Evolutionary conservation across 2,113 vertebrate species (phyloP), one percentile per base, ranked within the genome.

Genomic region (Cynocephalus volans): DNA sequence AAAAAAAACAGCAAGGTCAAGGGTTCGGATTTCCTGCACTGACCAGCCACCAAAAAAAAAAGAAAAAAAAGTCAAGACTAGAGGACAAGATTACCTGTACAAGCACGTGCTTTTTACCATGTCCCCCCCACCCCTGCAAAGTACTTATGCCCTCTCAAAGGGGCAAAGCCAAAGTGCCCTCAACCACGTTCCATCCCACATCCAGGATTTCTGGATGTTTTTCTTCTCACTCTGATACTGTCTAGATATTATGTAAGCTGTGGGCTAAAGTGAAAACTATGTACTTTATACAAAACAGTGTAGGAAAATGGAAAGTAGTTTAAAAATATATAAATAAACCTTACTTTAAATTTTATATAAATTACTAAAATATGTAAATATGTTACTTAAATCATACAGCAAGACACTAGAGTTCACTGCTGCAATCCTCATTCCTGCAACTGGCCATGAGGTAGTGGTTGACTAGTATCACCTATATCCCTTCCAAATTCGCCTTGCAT

Each of bases 401-500:
- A 87, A 77, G 36, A 86, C 60, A 36, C 17, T 86, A 8, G 19
- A 41, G 45, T 41, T 73, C n/a, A 45, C 69, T 72, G 75, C 76
- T 72, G 56, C 65, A 48, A 8, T 88, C 3, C 28, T 88, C 26
- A 23, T 41, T 65, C 24, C 58, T 52, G 58, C 48, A 93, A 12
- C 70, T 77, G 60, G 70, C 56, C n/a, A 9, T 56, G 58, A 85
- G 8, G 12, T 24, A 54, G n/a, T n/a, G 41, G 91, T 24, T 54
- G 69, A 23, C 12, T 84, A 75, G 33, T 52, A 19, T 67, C 60
- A 85, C 70, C 48, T 64, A 13, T 52, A 50, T 54, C 60, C 52
- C 45, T 77, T 85, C 82, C 48, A 93, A 56, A n/a, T 86, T 48
- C 70, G 67, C n/a, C n/a, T 93, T 56, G 19, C n/a, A 56, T 67